phyloP scores from a whole-genome alignment of 2,888 invertebrate species.

The Vannuccia rotundouncinata region DNA sequence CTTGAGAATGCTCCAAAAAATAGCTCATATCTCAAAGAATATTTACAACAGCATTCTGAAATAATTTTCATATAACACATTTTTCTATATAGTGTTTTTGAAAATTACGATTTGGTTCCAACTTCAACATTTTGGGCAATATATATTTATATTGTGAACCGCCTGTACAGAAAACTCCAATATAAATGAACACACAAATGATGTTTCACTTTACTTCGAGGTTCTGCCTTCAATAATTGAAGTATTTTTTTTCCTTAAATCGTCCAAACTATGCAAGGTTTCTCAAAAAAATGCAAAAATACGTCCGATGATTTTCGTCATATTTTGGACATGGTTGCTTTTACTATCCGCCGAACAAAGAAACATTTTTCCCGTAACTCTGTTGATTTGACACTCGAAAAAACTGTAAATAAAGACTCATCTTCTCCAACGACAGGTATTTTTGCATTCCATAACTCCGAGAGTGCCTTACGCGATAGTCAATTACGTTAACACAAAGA shows the following conservation, averaged over 20 bases:
- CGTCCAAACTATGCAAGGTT: slow-evolving; percentile 41
- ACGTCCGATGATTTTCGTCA: neutral
- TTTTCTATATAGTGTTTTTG: no score
- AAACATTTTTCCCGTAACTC: slow-evolving; percentile 39
- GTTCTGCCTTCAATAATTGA: neutral
- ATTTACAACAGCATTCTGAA: no score
- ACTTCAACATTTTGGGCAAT: neutral
- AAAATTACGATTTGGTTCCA: neutral
- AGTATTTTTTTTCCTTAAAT: slow-evolving; percentile 16
- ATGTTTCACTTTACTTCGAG: neutral
- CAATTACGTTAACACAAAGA: slow-evolving; percentile 36
- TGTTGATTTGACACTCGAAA: slow-evolving; percentile 38
- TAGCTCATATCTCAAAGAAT: no score
- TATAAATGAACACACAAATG: neutral
- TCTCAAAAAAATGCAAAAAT: slow-evolving; percentile 32
- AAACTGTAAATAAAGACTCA: slow-evolving; percentile 39
- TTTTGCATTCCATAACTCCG: slow-evolving; percentile 35
- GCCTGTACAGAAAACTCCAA: neutral
- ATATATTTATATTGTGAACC: neutral
- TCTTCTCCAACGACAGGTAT: slow-evolving; percentile 39
- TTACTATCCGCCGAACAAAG: slow-evolving; percentile 40
- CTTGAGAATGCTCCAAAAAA: no score
- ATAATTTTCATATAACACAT: no score
- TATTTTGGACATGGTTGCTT: slow-evolving; percentile 38
- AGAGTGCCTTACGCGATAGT: slow-evolving; percentile 38